Percentiles rank a stretch among this genome's conserved stretches.
Evolutionary conservation across 1,140 invertebrate species (phyloP).

Genomic region (Bombus turneri): DNA sequence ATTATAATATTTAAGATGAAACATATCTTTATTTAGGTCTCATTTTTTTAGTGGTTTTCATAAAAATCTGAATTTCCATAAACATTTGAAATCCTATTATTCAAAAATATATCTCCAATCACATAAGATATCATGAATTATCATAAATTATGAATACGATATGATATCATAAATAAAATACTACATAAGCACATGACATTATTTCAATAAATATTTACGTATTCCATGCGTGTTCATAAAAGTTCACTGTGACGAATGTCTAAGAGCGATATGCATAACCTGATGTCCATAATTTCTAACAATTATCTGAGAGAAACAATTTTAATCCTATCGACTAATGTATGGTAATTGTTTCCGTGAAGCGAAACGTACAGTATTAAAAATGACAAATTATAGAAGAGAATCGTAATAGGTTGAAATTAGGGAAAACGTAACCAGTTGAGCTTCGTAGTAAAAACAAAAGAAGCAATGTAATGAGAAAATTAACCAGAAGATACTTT

Average conservation of each 20-base stretch:
- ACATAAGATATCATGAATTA: too few species aligned
- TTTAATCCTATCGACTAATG: not conserved
- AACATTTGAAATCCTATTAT: too few species aligned
- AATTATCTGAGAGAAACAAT: not conserved
- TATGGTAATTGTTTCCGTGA: slow-evolving; percentile 16
- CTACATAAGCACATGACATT: not conserved
- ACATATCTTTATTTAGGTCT: too few species aligned
- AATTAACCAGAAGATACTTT: not conserved
- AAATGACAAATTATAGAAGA: not conserved
- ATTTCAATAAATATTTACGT: not conserved
- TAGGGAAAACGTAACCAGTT: not conserved
- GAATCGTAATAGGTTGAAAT: not conserved
- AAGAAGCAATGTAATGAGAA: not conserved
- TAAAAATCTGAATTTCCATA: too few species aligned
- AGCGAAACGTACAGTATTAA: not conserved
- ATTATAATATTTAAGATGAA: too few species aligned
- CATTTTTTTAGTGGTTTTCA: too few species aligned
- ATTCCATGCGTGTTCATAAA: not conserved
- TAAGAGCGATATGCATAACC: not conserved
- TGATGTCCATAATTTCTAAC: not conserved
- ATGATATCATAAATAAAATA: not conserved
- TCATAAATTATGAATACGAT: too few species aligned
- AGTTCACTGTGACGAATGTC: not conserved
- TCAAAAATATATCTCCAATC: too few species aligned
- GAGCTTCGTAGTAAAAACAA: not conserved